phyloP scores from a whole-genome alignment of 2,888 invertebrate species.

The Xestobium rufovillosum region DNA sequence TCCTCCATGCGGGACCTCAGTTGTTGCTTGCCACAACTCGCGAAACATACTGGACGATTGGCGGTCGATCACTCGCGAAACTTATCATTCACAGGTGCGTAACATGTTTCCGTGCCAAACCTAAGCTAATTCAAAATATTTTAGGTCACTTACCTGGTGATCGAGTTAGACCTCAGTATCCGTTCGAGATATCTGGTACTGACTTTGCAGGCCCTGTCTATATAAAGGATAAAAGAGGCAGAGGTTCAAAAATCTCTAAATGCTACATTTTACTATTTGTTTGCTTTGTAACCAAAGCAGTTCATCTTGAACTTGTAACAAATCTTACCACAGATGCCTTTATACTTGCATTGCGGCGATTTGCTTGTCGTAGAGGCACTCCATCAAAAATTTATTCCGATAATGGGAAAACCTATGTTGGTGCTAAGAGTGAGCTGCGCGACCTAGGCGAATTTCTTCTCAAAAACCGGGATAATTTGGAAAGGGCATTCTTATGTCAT shows the following conservation, averaged over 20 bases:
- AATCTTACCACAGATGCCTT: constrained; percentile 20
- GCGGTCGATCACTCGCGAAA: constrained; percentile 10
- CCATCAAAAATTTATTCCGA: constrained; percentile 20
- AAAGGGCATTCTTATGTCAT: background rate
- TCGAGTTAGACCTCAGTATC: constrained; percentile 4
- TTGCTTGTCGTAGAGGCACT: constrained; percentile 20
- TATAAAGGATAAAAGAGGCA: constrained; percentile 8
- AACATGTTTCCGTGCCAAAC: constrained; percentile 3
- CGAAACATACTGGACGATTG: constrained; percentile 16
- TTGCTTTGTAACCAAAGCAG: constrained; percentile 16
- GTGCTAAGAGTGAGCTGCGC: constrained; percentile 17
- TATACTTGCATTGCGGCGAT: constrained; percentile 20
- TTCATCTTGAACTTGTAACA: constrained; percentile 21
- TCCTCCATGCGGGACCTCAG: constrained; percentile 16
- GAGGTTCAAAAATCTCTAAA: constrained; percentile 11
- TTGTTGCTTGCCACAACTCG: constrained; percentile 14
- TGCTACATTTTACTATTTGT: constrained; percentile 14
- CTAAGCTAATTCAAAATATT: too few relatives aligned
- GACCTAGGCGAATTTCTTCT: constrained; percentile 18
- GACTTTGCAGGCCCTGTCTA: constrained; percentile 6
- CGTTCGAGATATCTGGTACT: constrained; percentile 5
- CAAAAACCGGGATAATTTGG: constrained; percentile 24
- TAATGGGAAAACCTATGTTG: constrained; percentile 25
- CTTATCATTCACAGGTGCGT: too few relatives aligned
- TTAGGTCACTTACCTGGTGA: constrained; percentile 6